Evolutionary conservation across 35 echinoderm and acorn worm species (phyloP).

Genomic region (Holothuria glaberrima): DNA sequence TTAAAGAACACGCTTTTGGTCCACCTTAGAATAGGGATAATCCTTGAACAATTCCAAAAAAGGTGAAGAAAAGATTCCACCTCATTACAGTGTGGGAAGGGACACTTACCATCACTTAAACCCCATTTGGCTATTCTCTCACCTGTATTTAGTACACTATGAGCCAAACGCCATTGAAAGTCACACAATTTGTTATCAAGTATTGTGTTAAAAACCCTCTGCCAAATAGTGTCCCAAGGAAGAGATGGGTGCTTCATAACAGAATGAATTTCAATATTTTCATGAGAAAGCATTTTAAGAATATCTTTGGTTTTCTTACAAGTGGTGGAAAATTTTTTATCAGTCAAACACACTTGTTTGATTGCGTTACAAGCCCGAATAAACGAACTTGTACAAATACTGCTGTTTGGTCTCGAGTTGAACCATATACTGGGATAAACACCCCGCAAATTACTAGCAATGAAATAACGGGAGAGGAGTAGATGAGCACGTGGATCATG

Average conservation of each 20-base stretch:
- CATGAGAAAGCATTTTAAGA: background rate
- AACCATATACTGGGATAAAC: background rate
- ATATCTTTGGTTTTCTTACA: background rate
- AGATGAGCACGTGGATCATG: background rate
- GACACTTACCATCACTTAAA: background rate
- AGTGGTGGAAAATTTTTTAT: background rate
- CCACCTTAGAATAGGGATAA: background rate
- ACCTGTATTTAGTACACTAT: background rate
- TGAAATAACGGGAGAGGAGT: background rate
- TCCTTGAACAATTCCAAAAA: background rate
- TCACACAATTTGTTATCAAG: constrained; percentile 11
- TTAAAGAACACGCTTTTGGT: no score
- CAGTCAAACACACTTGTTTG: background rate
- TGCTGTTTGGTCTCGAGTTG: background rate
- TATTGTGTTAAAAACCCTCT: background rate
- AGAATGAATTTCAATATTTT: background rate
- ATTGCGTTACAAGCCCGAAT: background rate
- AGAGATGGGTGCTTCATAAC: background rate
- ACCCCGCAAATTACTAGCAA: background rate
- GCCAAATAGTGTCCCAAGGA: background rate
- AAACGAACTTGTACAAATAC: background rate
- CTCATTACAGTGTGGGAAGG: background rate
- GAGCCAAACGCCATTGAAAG: constrained; percentile 22
- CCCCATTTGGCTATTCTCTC: background rate
- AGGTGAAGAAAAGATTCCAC: background rate